Evolutionary conservation across 1,140 invertebrate species (phyloP), one percentile per base, ranked within the genome.

Genomic region (Alviniconcha marisindica): DNA sequence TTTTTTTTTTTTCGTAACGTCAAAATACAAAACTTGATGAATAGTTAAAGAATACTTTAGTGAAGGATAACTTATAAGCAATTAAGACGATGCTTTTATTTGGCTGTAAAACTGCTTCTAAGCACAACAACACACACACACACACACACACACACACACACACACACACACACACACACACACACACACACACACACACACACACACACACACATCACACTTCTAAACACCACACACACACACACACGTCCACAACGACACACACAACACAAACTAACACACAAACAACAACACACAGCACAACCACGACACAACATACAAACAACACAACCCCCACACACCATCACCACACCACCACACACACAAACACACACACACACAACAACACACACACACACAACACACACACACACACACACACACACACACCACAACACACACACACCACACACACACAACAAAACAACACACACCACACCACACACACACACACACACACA

Each of bases 381-480:
- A 60, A 14, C 15, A 14, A 60, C 56, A 60, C 56, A 60, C 56
- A 60, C 56, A 5, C 56, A 5, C 1, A 5, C 56, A 5, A n/a
- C 28, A 66, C 15, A 33, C 28, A 33, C 63, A 66, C 15, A 66
- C 63, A 66, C 28, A 28, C 63, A 66, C 33, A 15, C 63, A 66
- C 28, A 15, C 63, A 66, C 28, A 15, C 63, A 66, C 15, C n/a
- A n/a, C n/a, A n/a, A 15, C 63, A 28, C 28, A 66, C 63, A 66
- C 28, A 66, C 63, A 66, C 63, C 21, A 42, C 73, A 76, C 73
- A 42, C 38, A 76, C 73, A 76, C 38, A 42, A n/a, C n/a, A n/a
- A n/a, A n/a, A n/a, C n/a, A n/a, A n/a, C n/a, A n/a, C n/a, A n/a
- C n/a, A n/a, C n/a, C n/a, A n/a, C n/a, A n/a, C n/a, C 38, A 76